Evolutionary conservation across 2,888 invertebrate species (phyloP).

Genomic region (Platycheirus albimanus): DNA sequence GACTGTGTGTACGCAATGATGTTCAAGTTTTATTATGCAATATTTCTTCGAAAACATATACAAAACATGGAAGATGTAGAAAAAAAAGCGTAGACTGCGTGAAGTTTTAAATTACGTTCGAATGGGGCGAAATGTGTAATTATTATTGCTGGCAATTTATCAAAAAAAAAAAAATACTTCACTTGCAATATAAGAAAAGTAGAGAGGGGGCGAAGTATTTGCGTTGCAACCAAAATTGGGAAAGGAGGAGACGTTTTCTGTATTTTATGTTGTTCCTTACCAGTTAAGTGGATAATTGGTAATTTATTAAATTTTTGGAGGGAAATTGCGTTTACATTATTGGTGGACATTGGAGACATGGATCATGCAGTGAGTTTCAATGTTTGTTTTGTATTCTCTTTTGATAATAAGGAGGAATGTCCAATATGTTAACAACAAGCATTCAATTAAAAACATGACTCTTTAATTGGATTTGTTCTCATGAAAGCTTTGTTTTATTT

Average conservation of each 20-base stretch:
- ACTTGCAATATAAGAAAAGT: too few species aligned
- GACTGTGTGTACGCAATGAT: conserved; percentile 28
- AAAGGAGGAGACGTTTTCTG: conserved; percentile 38
- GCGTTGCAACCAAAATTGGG: conserved; percentile 14
- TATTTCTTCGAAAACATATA: conserved; percentile 33
- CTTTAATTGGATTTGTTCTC: conserved; percentile 55
- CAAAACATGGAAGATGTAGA: too few species aligned
- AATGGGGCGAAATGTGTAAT: conserved; percentile 71
- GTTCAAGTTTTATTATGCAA: conserved; percentile 62
- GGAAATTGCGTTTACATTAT: conserved; percentile 58
- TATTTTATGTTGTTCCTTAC: conserved; percentile 6
- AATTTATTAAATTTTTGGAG: conserved; percentile 62
- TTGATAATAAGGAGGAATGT: conserved; percentile 55
- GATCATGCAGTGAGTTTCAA: conserved; percentile 5
- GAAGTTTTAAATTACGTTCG: conserved; percentile 71
- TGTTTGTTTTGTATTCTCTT: background rate
- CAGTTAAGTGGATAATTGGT: conserved; percentile 70
- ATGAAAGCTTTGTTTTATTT: too few species aligned
- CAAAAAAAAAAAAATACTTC: conserved; percentile 31
- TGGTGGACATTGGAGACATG: conserved; percentile 42
- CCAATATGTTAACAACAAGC: conserved; percentile 61
- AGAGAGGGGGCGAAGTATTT: conserved; percentile 20
- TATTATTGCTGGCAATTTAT: conserved; percentile 72
- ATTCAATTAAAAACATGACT: conserved; percentile 55
- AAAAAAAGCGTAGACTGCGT: conserved; percentile 52